Base-by-base conservation (phyloP, 35 echinoderm and acorn worm genomes). In the Diadema setosum region DNA sequence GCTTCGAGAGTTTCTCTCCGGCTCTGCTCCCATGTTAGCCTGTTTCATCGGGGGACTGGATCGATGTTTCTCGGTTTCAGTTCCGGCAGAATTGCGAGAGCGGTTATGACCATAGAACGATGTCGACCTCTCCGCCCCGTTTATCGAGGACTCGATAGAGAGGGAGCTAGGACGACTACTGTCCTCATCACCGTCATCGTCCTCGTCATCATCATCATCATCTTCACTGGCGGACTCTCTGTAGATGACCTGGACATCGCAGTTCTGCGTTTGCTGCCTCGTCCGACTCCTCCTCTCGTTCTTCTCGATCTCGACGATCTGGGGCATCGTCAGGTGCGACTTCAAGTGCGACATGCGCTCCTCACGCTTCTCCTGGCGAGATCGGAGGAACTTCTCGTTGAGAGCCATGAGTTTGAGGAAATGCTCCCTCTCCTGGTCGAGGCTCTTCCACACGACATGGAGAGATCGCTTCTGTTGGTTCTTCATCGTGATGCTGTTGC, bases 321-420 rank as follows among this genome's bases (percentile, higher is more conserved):
- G 35, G 1, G 73, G 73, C 9, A 36, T 21, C 7, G 73, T 78
- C 2, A 78, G 40, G 40, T 78, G 73, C 9, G 73, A 78, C 25
- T 44, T 33, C 16, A 78, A 21, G 8, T 44, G 73, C 3, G 73
- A 26, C 16, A 78, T 78, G 39, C 73, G 39, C 21, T 78, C 37
- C 8, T 42, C 40, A 24, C 73, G 9, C 39, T 78, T 78, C 1
- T 78, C 73, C 40, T 78, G 73, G 0, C 73, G 14, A 21, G 36
- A 3, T 11, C 73, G 8, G 11, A 78, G 73, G 21, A 78, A 41
- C 23, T 78, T 78, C 40, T 78, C 35, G 73, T 78, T 78, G 21
- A 78, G 40, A 12, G 73, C 40, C 73, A 78, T 78, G 34, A 78
- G 73, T 41, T 78, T 78, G 34, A 78, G 40, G 37, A 78, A 78